Base-by-base conservation (phyloP, 2,797 vertebrate species). In the Sebastes reedi region DNA sequence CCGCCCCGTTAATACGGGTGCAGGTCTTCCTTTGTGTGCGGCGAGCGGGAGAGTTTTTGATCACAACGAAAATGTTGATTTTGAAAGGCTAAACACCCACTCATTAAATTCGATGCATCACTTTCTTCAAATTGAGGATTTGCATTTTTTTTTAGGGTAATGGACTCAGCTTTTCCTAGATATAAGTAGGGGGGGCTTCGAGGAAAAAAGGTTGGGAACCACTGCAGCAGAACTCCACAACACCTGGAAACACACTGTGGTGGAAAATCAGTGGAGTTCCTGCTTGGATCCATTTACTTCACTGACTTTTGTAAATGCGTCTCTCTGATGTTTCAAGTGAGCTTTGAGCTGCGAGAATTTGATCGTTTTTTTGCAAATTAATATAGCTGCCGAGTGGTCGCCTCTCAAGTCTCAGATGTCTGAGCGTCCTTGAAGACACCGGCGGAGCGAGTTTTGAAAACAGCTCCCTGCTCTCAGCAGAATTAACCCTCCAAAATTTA, bases 391-490 rank as follows among this genome's bases (percentile, higher is more conserved):
- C 39, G 24, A 60, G 56, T 39, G n/a, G 27, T 59, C 11, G 20
- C 18, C 58, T 67, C 56, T 60, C n/a, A 68, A 12, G 10, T 20
- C 58, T 79, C 60, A 4, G 25, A 56, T 34, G 27, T 72, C 72
- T 3, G 69, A 75, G 46, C 5, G 61, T 85, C 77, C 77, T 87
- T 83, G 68, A 85, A 81, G 58, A 69, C 77, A 79, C n/a, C 50
- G 18, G 4, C 60, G 12, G 71, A 3, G 27, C 36, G 18, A 36
- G 66, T 58, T 70, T 77, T 62, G 24, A 52, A 50, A 81, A 42
- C 46, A 24, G 67, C 5, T 4, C 6, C 5, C 5, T 6, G 10
- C 61, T 64, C 59, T 67, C 67, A 11, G 72, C 67, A 5, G 36
- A n/a, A 14, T 79, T 34, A 30, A 60, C 34, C 55, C 69, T 9